Conservation (phyloP, 2,113 vertebrate genomes). For the Cairina moschata region DNA sequence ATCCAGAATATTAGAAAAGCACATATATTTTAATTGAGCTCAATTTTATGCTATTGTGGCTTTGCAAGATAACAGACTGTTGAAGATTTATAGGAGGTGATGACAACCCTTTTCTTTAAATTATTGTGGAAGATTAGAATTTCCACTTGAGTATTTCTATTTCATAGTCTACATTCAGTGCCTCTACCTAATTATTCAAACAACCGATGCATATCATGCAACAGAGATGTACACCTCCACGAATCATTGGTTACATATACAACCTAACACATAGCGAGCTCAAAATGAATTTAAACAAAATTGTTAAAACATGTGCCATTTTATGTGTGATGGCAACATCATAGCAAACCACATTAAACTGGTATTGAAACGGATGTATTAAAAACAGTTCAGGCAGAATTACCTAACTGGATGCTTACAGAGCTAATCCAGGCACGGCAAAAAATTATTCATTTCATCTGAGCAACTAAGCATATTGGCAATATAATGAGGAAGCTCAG, state of each 20-base stretch:
- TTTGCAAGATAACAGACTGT: slow-evolving; percentile 29
- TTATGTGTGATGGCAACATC: background rate
- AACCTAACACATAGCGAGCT: background rate
- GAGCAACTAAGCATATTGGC: slow-evolving; percentile 47
- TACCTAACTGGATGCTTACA: background rate
- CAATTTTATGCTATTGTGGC: background rate
- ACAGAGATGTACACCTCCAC: background rate
- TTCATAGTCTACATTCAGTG: slow-evolving; percentile 19
- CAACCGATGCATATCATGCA: slow-evolving; percentile 25
- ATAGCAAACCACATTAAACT: background rate
- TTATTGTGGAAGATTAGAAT: slow-evolving; percentile 46
- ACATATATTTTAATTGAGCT: background rate
- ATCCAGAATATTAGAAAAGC: background rate
- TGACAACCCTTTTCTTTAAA: slow-evolving; percentile 30
- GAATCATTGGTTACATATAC: slow-evolving; percentile 28
- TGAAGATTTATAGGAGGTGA: slow-evolving; percentile 4
- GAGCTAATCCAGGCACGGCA: slow-evolving; percentile 18
- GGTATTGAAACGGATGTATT: slow-evolving; percentile 7
- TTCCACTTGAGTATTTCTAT: slow-evolving; percentile 53
- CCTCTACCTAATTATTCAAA: slow-evolving; percentile 52
- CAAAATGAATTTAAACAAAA: background rate
- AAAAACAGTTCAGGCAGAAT: slow-evolving; percentile 12
- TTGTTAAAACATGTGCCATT: background rate
- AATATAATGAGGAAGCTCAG: slow-evolving; percentile 15
- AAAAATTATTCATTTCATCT: slow-evolving; percentile 49